Base-by-base conservation (phyloP, 2,113 vertebrate genomes). In the Murina feae region DNA sequence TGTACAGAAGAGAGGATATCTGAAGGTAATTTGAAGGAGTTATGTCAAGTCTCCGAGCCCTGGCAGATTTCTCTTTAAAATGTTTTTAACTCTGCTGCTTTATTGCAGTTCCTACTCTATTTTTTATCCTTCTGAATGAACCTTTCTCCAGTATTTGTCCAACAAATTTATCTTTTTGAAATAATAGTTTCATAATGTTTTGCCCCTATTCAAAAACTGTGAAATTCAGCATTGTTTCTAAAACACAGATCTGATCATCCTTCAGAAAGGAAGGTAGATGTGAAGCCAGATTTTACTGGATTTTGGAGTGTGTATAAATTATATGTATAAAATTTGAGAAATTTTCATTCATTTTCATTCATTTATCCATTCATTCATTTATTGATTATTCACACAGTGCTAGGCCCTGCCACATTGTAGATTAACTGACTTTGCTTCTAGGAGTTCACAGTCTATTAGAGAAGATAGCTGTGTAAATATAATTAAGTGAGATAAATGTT, bases 341-440 rank as follows among this genome's bases (percentile, higher is more conserved):
- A 28, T 30, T 63, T 63, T 30, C 11, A 71, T 87, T 93, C 16
- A 28, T 30, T 63, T 63, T 30, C 11, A 71, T 87, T 93, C 16
- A 30, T 76, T 71, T 55, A 37, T 66, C 23, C 83, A 17, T 69
- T 84, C 17, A n/a, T 69, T 91, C 76, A 9, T 58, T 92, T 53
- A 20, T 74, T 91, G 42, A n/a, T 49, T n/a, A 17, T 78, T 84
- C 47, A 60, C 35, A 30, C 35, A 30, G 30, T 32, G 25, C 13
- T 44, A 44, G 60, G 39, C 44, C 47, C 44, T 76, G 47, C 63
- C 68, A 85, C 37, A 28, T 17, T 91, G 49, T 7, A 42, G 23
- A 13, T 89, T 49, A 53, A 68, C 39, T 71, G 72, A 37, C 37
- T 95, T 93, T 89, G 39, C 91, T 95, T 88, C 82, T 32, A 87